Percentiles rank a stretch among this genome's conserved stretches.
phyloP scores from a whole-genome alignment of 1,140 invertebrate species.

The Caerostris darwini region DNA sequence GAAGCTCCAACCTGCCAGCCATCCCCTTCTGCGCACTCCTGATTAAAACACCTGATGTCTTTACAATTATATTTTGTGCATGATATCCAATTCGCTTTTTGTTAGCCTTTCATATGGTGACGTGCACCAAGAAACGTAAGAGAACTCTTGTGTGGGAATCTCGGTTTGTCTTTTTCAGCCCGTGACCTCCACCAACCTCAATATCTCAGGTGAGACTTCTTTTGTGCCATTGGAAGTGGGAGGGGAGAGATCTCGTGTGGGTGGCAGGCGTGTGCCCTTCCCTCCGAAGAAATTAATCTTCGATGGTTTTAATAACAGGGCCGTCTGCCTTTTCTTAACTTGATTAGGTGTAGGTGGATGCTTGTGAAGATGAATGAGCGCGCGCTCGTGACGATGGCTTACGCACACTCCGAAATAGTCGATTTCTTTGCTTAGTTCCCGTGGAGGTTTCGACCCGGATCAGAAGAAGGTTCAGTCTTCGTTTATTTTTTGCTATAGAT shows the following conservation, averaged over 20 bases:
- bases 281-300: neutral
- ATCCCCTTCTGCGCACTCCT: no score
- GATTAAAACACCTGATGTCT: no score
- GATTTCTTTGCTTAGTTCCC: no score
- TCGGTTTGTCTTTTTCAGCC: neutral
- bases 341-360: slow-evolving; percentile 35
- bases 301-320: slow-evolving; percentile 25
- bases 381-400: neutral
- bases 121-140: neutral
- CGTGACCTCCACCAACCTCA: neutral
- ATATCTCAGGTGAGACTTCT: neutral
- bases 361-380: neutral
- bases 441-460: no score
- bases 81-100: no score
- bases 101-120: no score
- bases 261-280: neutral
- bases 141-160: neutral
- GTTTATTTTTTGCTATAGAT: no score
- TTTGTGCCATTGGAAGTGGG: slow-evolving; percentile 3
- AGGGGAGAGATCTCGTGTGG: slow-evolving; percentile 5
- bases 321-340: slow-evolving; percentile 28
- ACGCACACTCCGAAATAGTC: neutral
- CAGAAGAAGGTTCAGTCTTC: no score
- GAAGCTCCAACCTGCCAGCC: no score
- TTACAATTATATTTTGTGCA: no score